phyloP scores from a whole-genome alignment of 1,140 invertebrate species.

The Brachionus rotundiformis region DNA sequence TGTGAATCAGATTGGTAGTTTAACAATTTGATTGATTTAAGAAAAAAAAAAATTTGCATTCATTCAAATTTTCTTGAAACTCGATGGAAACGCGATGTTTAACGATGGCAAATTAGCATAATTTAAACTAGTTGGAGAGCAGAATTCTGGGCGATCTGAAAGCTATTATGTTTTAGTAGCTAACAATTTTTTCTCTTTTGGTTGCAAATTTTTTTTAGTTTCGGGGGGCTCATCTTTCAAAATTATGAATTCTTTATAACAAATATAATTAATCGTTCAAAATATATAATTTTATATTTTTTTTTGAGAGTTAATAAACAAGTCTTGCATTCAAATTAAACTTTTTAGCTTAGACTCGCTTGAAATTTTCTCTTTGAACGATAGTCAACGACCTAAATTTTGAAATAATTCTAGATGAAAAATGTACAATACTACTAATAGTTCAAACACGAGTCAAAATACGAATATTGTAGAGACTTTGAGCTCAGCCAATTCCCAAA shows the following conservation, averaged over 20 bases:
- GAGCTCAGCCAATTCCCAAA: conserved; percentile 3
- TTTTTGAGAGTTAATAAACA: conserved; percentile 19
- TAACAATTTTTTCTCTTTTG: conserved; percentile 16
- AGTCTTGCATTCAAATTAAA: background rate
- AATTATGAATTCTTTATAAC: background rate
- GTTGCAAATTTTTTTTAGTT: conserved; percentile 13
- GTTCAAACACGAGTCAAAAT: conserved; percentile 19
- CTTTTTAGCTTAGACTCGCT: background rate
- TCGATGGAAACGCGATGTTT: background rate
- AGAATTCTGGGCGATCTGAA: background rate
- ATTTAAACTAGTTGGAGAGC: background rate
- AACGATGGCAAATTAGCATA: background rate
- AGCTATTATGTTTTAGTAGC: conserved; percentile 6
- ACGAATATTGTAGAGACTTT: conserved; percentile 1
- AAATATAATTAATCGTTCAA: conserved; percentile 24
- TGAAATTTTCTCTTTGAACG: background rate
- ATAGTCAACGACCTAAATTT: background rate
- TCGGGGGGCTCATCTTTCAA: conserved; percentile 17
- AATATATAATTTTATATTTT: background rate
- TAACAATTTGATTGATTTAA: conserved; percentile 16
- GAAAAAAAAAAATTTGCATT: background rate
- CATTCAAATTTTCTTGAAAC: background rate
- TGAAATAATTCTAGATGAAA: conserved; percentile 23
- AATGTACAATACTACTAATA: conserved; percentile 27
- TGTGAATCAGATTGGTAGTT: background rate